Percentiles rank a stretch among this genome's conserved stretches.
Evolutionary conservation across 2,113 vertebrate genomes (phyloP).

Genomic region (Hymenochirus boettgeri): DNA sequence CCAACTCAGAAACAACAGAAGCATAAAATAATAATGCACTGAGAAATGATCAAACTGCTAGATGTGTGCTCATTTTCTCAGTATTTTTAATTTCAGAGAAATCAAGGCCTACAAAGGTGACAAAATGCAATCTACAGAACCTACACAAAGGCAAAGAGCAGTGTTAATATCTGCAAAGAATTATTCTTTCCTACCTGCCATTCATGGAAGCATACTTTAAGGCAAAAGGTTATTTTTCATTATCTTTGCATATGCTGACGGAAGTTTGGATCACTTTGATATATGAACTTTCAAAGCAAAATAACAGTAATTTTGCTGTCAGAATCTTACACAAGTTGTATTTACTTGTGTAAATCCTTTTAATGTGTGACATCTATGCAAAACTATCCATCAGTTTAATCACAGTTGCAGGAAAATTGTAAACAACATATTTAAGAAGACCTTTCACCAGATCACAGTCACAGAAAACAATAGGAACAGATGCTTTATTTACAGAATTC

Average conservation of each 20-base stretch:
- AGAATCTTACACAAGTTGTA: slow-evolving; percentile 31
- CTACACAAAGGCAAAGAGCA: neutral
- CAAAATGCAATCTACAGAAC: slow-evolving; percentile 14
- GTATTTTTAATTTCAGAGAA: slow-evolving; percentile 13
- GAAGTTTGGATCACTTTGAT: slow-evolving; percentile 40
- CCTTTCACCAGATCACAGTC: slow-evolving; percentile 37
- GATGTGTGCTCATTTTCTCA: neutral
- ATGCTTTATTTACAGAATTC: slow-evolving; percentile 5
- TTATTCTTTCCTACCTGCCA: slow-evolving; percentile 23
- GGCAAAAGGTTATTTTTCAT: slow-evolving; percentile 37
- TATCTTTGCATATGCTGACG: slow-evolving; percentile 32
- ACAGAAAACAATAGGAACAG: slow-evolving; percentile 16
- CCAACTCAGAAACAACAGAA: too few species aligned
- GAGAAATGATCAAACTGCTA: slow-evolving; percentile 1
- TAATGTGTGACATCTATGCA: slow-evolving; percentile 40
- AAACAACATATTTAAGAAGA: slow-evolving; percentile 38
- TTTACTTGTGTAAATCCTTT: slow-evolving; percentile 43
- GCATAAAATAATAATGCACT: slow-evolving; percentile 12
- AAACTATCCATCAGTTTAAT: slow-evolving; percentile 42
- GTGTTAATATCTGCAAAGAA: slow-evolving; percentile 15
- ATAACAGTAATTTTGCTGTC: slow-evolving; percentile 42
- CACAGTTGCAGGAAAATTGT: slow-evolving; percentile 31
- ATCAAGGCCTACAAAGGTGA: slow-evolving; percentile 2
- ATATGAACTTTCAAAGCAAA: slow-evolving; percentile 41
- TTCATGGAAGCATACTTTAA: slow-evolving; percentile 21